Evolutionary conservation across 1,140 invertebrate genomes (phyloP).

Genomic region (Drosophila nigromelanica): DNA sequence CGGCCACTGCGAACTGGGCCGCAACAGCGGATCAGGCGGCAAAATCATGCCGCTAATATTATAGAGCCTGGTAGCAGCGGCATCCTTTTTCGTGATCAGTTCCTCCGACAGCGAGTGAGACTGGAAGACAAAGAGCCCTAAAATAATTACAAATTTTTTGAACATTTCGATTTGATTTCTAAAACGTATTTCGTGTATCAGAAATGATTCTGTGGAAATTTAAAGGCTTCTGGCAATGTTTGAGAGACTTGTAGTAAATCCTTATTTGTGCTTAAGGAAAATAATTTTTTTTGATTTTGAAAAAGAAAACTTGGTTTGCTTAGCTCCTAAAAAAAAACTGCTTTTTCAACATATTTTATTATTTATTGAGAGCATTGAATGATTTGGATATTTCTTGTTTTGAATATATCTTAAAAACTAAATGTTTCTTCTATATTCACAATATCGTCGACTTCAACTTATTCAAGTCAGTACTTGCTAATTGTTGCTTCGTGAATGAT

Average conservation of each 20-base stretch:
- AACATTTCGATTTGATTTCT: slow-evolving; percentile 33
- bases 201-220: not conserved
- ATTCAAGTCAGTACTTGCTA: too few species aligned
- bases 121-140: not conserved
- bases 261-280: too few species aligned
- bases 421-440: too few species aligned
- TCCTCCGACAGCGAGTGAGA: not conserved
- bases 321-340: too few species aligned
- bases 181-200: not conserved
- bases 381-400: too few species aligned
- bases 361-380: too few species aligned
- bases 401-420: too few species aligned
- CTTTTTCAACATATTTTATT: too few species aligned
- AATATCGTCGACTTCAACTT: too few species aligned
- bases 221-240: not conserved
- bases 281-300: too few species aligned
- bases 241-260: not conserved
- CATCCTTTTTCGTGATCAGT: not conserved
- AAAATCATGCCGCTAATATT: slow-evolving; percentile 92
- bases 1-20: slow-evolving; percentile 87
- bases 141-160: slow-evolving; percentile 40
- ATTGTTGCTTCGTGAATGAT: slow-evolving; percentile 2
- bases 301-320: too few species aligned
- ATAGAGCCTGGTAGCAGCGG: slow-evolving; percentile 16
- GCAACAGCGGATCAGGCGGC: slow-evolving; percentile 85